Conservation (phyloP, 2,797 vertebrate genomes). For the Okamejei kenojei region DNA sequence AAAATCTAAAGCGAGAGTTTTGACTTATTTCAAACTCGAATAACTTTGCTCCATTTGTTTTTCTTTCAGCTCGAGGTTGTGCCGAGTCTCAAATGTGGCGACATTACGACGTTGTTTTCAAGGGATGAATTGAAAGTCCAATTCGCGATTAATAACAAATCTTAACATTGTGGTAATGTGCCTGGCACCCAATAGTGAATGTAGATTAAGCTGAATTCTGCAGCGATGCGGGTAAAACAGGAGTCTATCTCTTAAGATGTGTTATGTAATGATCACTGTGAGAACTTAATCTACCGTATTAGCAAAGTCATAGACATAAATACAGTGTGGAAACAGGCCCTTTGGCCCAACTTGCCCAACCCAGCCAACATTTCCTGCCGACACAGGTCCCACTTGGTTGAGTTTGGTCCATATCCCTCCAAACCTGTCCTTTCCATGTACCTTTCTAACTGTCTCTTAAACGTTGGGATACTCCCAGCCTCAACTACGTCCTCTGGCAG, state of each 20-base stretch:
- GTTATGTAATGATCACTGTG: neutral
- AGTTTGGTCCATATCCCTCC: too few species aligned
- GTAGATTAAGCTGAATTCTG: neutral
- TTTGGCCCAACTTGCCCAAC: too few species aligned
- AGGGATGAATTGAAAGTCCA: neutral
- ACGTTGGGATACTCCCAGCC: too few species aligned
- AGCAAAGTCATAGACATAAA: too few species aligned
- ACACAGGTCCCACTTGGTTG: too few species aligned
- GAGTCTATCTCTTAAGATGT: neutral
- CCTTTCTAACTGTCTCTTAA: too few species aligned
- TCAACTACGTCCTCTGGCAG: too few species aligned
- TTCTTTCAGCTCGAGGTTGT: neutral
- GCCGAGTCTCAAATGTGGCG: neutral
- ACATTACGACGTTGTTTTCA: neutral
- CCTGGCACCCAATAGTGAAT: neutral
- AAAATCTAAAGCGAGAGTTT: slow-evolving; percentile 5
- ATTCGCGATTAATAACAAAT: neutral
- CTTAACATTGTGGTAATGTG: neutral
- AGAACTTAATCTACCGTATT: neutral
- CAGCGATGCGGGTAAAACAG: too few species aligned
- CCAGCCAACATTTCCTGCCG: too few species aligned
- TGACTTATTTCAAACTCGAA: neutral
- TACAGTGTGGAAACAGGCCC: too few species aligned
- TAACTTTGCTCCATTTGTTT: neutral
- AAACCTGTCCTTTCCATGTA: too few species aligned